Percentiles rank a stretch among this genome's conserved stretches.
Evolutionary conservation across 1,140 invertebrate species (phyloP).

Genomic region (Orius laevigatus): DNA sequence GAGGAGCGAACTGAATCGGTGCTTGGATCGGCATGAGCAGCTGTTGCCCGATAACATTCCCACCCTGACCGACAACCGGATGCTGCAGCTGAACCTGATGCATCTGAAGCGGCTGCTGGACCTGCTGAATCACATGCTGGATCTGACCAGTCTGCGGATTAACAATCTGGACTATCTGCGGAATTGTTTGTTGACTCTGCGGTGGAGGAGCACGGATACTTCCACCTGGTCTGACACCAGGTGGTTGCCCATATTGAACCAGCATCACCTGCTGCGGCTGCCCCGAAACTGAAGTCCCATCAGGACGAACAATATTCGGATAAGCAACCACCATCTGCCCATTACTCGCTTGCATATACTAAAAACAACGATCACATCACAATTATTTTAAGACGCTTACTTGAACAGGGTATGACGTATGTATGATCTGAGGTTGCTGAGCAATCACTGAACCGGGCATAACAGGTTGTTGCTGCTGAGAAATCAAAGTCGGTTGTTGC

Average conservation of each 20-base stretch:
- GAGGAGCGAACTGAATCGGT: constrained; percentile 1
- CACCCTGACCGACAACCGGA: constrained; percentile 1
- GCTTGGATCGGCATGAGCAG: constrained; percentile 9
- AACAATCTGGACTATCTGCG: constrained; percentile 14
- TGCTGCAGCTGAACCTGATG: constrained; percentile 8
- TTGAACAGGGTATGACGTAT: constrained; percentile 11
- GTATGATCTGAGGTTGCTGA: constrained; percentile 2
- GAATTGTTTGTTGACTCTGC: neutral
- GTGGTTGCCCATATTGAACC: constrained; percentile 8
- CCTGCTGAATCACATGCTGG: constrained; percentile 12
- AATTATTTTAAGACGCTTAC: neutral
- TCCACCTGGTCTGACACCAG: neutral
- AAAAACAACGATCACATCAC: neutral
- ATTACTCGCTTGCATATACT: constrained; percentile 14
- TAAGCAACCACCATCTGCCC: constrained; percentile 14
- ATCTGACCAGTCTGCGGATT: constrained; percentile 15
- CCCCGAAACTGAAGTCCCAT: neutral
- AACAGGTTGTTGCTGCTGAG: constrained; percentile 13
- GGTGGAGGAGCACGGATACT: constrained; percentile 1
- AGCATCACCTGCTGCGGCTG: constrained; percentile 9
- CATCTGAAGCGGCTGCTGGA: constrained; percentile 14
- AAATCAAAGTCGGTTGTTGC: constrained; percentile 19
- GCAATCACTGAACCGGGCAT: constrained; percentile 4
- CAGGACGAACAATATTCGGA: constrained; percentile 12
- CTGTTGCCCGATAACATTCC: constrained; percentile 4